phyloP scores from a whole-genome alignment of 1,140 invertebrate species.

The Dendroctonus valens region DNA sequence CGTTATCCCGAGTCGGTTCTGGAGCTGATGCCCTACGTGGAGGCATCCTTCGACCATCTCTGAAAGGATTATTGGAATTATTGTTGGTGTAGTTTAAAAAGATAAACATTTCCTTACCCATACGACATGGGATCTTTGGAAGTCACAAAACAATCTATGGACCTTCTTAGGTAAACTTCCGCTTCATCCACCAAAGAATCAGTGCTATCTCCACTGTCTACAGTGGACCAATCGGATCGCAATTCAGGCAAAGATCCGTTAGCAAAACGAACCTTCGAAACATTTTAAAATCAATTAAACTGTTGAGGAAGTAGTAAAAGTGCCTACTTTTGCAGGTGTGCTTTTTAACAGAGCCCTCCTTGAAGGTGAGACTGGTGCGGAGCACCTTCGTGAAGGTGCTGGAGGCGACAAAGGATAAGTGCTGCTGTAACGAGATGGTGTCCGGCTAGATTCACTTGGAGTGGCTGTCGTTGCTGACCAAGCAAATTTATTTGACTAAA shows the following conservation, averaged over 20 bases:
- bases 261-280: conserved; percentile 42
- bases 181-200: conserved; percentile 73
- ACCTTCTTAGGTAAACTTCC: conserved; percentile 67
- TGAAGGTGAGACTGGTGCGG: conserved; percentile 48
- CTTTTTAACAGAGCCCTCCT: conserved; percentile 38
- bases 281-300: background rate
- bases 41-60: conserved; percentile 28
- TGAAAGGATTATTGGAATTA: background rate
- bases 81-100: no score
- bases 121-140: background rate
- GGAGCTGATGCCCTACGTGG: conserved; percentile 52
- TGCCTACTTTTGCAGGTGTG: conserved; percentile 42
- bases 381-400: conserved; percentile 44
- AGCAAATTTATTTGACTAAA: conserved; percentile 46
- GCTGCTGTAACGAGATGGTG: conserved; percentile 48
- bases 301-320: background rate
- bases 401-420: conserved; percentile 46
- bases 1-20: conserved; percentile 48
- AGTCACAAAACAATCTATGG: conserved; percentile 63
- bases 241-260: conserved; percentile 71
- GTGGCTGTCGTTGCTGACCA: conserved; percentile 45
- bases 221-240: conserved; percentile 53
- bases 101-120: background rate
- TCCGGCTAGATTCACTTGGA: conserved; percentile 45
- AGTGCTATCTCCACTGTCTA: conserved; percentile 68